Evolutionary conservation across 2,113 vertebrate species (phyloP), one percentile per base, ranked within the genome.

Genomic region (Centropus unirufus): DNA sequence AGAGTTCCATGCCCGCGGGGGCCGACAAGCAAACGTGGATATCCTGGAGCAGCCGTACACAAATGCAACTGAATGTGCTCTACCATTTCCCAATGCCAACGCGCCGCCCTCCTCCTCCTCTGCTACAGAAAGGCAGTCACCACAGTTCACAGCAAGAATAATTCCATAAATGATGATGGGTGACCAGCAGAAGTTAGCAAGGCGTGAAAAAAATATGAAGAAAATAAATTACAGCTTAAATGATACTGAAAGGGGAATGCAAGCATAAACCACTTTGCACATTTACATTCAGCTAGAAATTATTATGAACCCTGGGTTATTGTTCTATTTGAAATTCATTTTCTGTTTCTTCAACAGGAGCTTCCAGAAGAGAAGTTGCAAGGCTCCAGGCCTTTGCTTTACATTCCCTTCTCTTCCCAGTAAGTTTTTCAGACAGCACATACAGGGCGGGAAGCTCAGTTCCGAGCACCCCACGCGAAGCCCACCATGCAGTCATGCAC

Each of bases 401-500:
- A 54, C 62, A 72, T 27, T 14, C 23, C 3, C n/a, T n/a, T 36
- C 69, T n/a, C 59, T 86, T 47, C 47, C 57, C 55, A 26, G 66
- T 13, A 11, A 39, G 22, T 4, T 29, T 75, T 30, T 7, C 23
- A 52, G 39, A 34, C 42, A 26, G 47, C 2, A 3, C 67, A n/a
- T 9, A 15, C 6, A 57, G 58, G 39, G 76, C 78, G 77, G 76
- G 54, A 22, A 29, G 2, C 9, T 1, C 8, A 78, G n/a, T 29
- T 92, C 69, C 78, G 90, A 96, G 80, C 89, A 72, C 7, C 7
- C 42, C 36, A 87, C 6, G 3, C 69, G 66, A 91, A 87, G 70
- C 76, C 6, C 18, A 29, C 83, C 95, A 96, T 94, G 90, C 96
- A 95, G 85, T 22, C 92, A 94, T 63, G 93, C 80, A 91, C 44